Evolutionary conservation across 2,113 vertebrate genomes (phyloP), one percentile per base, ranked within the genome.

Genomic region (Ptilorrhoa leucosticta): DNA sequence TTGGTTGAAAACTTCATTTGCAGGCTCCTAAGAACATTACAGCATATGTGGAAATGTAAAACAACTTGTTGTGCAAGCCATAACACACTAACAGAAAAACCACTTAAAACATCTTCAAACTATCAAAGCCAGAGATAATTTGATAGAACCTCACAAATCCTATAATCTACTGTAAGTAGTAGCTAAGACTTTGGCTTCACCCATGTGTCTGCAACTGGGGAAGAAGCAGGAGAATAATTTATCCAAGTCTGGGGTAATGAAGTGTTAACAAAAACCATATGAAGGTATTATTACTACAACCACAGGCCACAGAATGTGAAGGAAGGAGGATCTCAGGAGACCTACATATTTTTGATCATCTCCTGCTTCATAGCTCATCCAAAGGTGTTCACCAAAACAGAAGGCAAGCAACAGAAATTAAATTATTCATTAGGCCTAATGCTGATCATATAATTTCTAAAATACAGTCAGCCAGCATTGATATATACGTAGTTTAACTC

Each of bases 181-280:
- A 97, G 95, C 98, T 96, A 95, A 96, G 89, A 90, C 88, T 95
- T 97, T 97, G 96, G 92, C 92, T 97, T 97, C 96, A 97, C 89
- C 96, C 96, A 47, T 78, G 85, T 89, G 96, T 97, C 96, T 97
- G 97, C 96, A 97, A 94, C 92, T 97, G 96, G 92, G 94, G 97
- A 97, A 97, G 97, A 97, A 97, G 91, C 97, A 92, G 93, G 95
- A 96, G 95, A 92, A 96, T 98, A 97, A 98, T 98, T 98, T 98
- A 98, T 98, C 97, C 97, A 97, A 98, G 96, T 97, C 96, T 96
- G 94, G 97, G 97, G 97, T 98, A 98, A 98, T 98, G 98, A 98
- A 98, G 98, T 98, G 98, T 98, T 98, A 98, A 98, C 98, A 96
- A 96, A 98, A 98, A 98, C 96, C 98, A 98, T 98, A 98, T 98